A percentile compares a stretch with the other conserved stretches of the same genome.
Evolutionary conservation across 2,113 vertebrate species (phyloP).

Genomic region (Dicaeum eximium): DNA sequence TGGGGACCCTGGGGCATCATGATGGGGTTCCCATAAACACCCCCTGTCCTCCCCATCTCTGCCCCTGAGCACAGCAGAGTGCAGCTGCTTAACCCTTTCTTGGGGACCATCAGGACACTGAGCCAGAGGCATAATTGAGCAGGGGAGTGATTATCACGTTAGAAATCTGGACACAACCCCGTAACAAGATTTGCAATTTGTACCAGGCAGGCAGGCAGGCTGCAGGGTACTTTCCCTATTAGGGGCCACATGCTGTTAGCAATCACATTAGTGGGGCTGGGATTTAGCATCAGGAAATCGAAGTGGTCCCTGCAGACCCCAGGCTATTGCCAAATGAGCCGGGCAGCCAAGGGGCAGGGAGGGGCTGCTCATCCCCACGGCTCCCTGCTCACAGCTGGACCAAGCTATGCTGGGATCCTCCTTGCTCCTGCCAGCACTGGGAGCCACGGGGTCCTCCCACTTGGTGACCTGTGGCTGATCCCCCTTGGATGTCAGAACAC

Average conservation of each 20-base stretch:
- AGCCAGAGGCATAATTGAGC: not conserved
- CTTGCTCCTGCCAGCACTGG: not conserved
- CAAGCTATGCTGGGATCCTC: not conserved
- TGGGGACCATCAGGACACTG: not conserved
- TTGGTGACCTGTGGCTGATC: not conserved
- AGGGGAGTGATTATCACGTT: not conserved
- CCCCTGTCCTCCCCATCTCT: not conserved
- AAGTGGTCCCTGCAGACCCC: constrained; percentile 23
- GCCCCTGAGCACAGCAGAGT: not conserved
- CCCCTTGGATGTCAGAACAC: not conserved
- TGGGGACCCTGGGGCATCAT: accelerated
- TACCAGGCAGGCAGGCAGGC: constrained; percentile 48
- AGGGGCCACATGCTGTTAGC: not conserved
- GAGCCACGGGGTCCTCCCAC: not conserved
- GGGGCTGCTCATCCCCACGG: accelerated
- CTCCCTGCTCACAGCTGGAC: not conserved
- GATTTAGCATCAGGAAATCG: constrained; percentile 28
- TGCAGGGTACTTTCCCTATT: constrained; percentile 15
- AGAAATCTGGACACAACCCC: constrained; percentile 19
- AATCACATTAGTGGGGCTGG: constrained; percentile 35
- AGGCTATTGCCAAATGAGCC: accelerated
- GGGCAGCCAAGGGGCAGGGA: not conserved
- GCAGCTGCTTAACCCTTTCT: not conserved
- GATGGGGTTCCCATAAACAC: not conserved
- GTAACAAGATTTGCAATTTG: constrained; percentile 54